Percentiles rank a stretch among this genome's conserved stretches.
phyloP scores from a whole-genome alignment of 1,140 invertebrate genomes.

The Polyergus mexicanus region DNA sequence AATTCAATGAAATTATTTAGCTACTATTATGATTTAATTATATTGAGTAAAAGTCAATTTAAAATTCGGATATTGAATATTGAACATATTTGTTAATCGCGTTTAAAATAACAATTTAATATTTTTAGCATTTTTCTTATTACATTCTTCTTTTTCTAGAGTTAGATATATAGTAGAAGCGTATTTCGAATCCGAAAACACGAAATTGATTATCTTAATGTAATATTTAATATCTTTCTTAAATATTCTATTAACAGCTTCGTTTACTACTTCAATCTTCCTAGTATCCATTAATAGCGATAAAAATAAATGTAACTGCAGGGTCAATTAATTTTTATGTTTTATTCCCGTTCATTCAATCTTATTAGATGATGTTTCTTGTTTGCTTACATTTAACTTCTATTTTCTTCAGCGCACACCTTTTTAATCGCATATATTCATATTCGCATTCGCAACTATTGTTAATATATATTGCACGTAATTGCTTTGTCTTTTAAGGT shows the following conservation, averaged over 20 bases:
- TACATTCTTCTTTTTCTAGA: neutral
- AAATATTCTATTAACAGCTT: constrained; percentile 13
- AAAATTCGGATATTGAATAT: neutral
- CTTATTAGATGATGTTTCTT: too few species aligned
- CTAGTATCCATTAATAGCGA: neutral
- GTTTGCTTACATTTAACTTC: neutral
- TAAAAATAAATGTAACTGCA: neutral
- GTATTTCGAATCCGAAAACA: too few species aligned
- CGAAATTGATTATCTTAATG: neutral
- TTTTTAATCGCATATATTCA: neutral
- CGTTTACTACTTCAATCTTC: neutral
- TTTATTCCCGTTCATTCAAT: neutral
- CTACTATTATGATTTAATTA: neutral
- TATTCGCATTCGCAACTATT: neutral
- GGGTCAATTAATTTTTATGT: neutral
- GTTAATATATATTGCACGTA: neutral
- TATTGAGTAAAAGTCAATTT: neutral
- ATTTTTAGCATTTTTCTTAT: neutral
- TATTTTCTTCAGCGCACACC: neutral
- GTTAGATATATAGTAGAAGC: neutral
- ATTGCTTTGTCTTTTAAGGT: neutral
- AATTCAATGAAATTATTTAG: too few species aligned
- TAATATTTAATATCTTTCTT: neutral
- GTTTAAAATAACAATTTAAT: neutral
- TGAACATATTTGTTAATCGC: neutral